Percentiles rank a stretch among this genome's conserved stretches.
Conservation (phyloP, 1,140 invertebrate genomes). For the Aphis gossypii region DNA sequence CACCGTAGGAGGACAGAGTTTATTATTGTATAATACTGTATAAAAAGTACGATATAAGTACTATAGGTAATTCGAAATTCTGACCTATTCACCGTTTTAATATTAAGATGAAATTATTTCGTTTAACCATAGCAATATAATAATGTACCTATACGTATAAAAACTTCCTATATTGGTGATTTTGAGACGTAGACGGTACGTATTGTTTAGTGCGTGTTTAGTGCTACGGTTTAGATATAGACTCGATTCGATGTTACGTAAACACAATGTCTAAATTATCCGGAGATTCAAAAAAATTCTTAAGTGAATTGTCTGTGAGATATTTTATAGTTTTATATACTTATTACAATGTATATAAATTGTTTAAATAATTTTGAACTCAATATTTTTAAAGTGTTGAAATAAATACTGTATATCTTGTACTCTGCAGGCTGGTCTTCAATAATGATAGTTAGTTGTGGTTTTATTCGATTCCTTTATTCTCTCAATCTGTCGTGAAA, state of each 20-base stretch:
- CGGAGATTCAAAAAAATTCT: not conserved
- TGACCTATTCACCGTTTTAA: not conserved
- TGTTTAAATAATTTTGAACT: too few relatives aligned
- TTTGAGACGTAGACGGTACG: not conserved
- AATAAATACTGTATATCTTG: too few relatives aligned
- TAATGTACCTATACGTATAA: not conserved
- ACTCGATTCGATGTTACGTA: too few relatives aligned
- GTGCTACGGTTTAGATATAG: too few relatives aligned
- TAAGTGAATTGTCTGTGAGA: not conserved
- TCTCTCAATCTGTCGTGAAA: too few relatives aligned
- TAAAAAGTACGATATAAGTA: not conserved
- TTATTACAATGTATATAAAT: too few relatives aligned
- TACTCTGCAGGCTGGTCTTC: too few relatives aligned
- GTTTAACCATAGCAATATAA: not conserved
- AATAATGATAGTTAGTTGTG: too few relatives aligned
- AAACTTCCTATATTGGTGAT: not conserved
- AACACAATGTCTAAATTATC: too few relatives aligned
- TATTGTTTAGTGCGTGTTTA: too few relatives aligned
- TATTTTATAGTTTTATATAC: not conserved
- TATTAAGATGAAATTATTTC: not conserved
- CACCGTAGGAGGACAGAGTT: not conserved
- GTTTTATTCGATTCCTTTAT: too few relatives aligned
- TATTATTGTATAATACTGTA: not conserved
- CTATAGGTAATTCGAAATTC: not conserved
- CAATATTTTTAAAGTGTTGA: too few relatives aligned